Evolutionary conservation across 2,797 vertebrate genomes (phyloP), one percentile per base, ranked within the genome.

Genomic region (Argya squamiceps): DNA sequence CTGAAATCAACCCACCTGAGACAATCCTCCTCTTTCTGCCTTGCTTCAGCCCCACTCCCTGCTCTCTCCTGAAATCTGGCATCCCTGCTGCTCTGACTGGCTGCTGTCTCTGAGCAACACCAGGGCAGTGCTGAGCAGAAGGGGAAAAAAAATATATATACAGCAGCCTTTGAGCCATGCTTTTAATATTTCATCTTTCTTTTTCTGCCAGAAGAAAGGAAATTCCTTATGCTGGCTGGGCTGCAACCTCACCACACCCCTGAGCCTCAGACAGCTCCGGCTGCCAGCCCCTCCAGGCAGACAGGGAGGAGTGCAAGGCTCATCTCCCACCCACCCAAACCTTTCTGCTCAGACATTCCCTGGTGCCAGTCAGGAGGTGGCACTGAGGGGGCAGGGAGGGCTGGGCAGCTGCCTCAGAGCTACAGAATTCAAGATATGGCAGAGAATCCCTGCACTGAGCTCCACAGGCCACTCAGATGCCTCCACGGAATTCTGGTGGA

Each of bases 151-250:
- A 85, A 67, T 36, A 39, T 50, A 62, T 53, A 64, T 2, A 56
- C 27, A 80, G 36, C 84, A 86, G 83, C 70, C 83, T 88, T 73
- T 46, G 41, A 94, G 90, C 34, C 70, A 56, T 6, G 34, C 39
- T 96, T 94, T 92, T 82, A 92, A 79, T 93, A 84, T 77, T 91
- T 94, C 68, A 50, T 88, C 86, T 89, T 75, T 69, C 63, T 67
- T 85, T 44, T 83, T 37, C 90, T 87, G 88, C 74, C 88, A 89
- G 77, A 88, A 78, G 70, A 86, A 89, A 93, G 89, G 43, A 76
- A 92, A 37, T 30, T 76, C 76, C 63, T 47, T 22, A 7, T 29
- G 86, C 67, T 89, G 53, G 37, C 84, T 94, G 93, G 68, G 94
- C 84, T 73, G 80, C 88, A 82, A 27, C 6, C 30, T 21, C 87